Evolutionary conservation across 2,888 invertebrate genomes (phyloP), one percentile per base, ranked within the genome.

Genomic region (Tanytarsus gracilentus): DNA sequence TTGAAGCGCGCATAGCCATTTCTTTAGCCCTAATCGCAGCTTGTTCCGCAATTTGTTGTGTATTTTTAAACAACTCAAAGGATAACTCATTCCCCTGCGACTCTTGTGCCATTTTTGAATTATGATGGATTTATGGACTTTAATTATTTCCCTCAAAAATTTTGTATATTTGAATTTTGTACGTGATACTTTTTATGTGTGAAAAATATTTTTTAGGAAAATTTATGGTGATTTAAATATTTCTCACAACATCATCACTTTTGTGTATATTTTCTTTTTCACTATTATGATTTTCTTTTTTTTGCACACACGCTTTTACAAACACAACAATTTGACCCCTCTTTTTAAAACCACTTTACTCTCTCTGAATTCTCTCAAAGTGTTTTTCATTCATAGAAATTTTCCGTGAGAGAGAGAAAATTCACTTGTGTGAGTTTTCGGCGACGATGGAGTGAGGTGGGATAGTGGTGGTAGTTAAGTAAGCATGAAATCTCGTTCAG

Each of bases 11-110:
- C 62, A 67, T 68, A 4, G 72, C 64, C 56, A 73, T 66, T 64
- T 73, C 72, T 64, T 74, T 72, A 4, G 70, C 73, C 23, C 72
- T 68, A 26, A 71, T 65, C 3, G 74, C 74, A 5, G 74, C 74
- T 64, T 73, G 73, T 33, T 72, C 68, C n/a, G 74, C 74, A 40
- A 74, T 62, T 62, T 73, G 73, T 4, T 72, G 72, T 61, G 69
- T 72, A 60, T 72, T 67, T 49, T 72, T 71, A 27, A 73, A 70
- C 62, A 74, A 70, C 65, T 74, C 73, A 2, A 71, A 69, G 25
- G 70, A 68, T 63, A 74, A 64, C 64, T 74, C 72, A 1, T 65
- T 63, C 63, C 64, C 33, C 65, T 66, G 61, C 44, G 53, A 27
- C 61, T 64, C 64, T 18, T 68, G 69, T 61, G 63, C 63, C 67